A percentile compares a stretch with the other conserved stretches of the same genome.
Evolutionary conservation across 2,888 invertebrate genomes (phyloP).

Genomic region (Ametastegia equiseti): DNA sequence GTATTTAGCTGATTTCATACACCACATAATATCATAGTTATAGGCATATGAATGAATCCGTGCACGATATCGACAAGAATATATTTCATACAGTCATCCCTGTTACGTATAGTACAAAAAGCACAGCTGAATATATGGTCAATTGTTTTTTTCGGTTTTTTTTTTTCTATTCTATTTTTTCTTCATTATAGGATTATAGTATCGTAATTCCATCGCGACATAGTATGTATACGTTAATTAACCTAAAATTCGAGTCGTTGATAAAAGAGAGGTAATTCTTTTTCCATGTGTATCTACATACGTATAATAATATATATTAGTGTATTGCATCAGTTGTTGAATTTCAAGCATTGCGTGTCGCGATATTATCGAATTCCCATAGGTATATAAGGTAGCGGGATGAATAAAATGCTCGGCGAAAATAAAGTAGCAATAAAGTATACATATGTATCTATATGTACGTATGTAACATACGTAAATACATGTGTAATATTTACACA

Average conservation of each 20-base stretch:
- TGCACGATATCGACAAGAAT: not conserved
- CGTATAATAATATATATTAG: conserved; percentile 11
- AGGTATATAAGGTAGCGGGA: not conserved
- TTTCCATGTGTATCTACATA: not conserved
- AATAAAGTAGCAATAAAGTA: not conserved
- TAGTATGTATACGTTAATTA: not conserved
- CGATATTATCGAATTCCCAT: conserved; percentile 18
- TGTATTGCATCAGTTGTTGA: not conserved
- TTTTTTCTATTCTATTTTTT: not conserved
- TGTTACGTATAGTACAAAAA: not conserved
- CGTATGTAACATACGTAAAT: too few relatives aligned
- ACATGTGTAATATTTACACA: not conserved
- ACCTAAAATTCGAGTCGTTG: not conserved
- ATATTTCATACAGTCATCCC: not conserved
- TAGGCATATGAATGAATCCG: not conserved
- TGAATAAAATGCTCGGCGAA: not conserved
- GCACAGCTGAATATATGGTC: not conserved
- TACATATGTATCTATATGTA: too few relatives aligned
- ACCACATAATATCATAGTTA: not conserved
- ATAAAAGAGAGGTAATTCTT: not conserved
- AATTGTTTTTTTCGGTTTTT: not conserved
- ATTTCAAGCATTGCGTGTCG: not conserved
- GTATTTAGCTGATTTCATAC: not conserved
- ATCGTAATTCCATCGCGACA: not conserved
- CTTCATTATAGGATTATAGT: not conserved